Percentiles rank a stretch among this genome's conserved stretches.
Evolutionary conservation across 2,888 invertebrate genomes (phyloP).

Genomic region (Eupithecia abbreviata): DNA sequence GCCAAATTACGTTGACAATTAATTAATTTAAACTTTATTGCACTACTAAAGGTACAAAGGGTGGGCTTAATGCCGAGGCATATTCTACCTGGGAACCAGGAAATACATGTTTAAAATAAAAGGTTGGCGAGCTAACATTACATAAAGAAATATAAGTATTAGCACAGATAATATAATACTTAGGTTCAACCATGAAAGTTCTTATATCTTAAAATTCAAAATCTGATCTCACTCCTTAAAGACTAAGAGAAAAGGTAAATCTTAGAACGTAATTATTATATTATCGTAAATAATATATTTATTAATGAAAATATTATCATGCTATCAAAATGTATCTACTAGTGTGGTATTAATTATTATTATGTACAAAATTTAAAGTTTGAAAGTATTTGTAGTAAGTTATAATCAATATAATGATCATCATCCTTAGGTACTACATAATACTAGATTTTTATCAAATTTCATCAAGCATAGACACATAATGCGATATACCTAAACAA

Average conservation of each 20-base stretch:
- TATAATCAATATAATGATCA: not conserved
- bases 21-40: no score
- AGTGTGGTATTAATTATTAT: not conserved
- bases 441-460: conserved; percentile 2
- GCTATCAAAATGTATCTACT: not conserved
- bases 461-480: not conserved
- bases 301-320: not conserved
- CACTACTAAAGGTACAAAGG: no score
- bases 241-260: not conserved
- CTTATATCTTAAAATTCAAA: conserved; percentile 1
- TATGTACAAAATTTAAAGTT: not conserved
- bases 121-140: no score
- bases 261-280: not conserved
- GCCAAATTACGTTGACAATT: no score
- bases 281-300: not conserved
- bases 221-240: not conserved
- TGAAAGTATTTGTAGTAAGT: not conserved
- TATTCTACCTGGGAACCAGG: no score
- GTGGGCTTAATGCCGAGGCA: no score
- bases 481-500: not conserved
- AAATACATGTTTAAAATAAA: no score
- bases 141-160: no score
- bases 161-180: no score
- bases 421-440: not conserved
- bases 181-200: not conserved